These are phyloP conservation scores for Urechis unicinctus DNA, from an alignment of 2,888 invertebrate genomes.

Conservation along the genomic window DNA sequence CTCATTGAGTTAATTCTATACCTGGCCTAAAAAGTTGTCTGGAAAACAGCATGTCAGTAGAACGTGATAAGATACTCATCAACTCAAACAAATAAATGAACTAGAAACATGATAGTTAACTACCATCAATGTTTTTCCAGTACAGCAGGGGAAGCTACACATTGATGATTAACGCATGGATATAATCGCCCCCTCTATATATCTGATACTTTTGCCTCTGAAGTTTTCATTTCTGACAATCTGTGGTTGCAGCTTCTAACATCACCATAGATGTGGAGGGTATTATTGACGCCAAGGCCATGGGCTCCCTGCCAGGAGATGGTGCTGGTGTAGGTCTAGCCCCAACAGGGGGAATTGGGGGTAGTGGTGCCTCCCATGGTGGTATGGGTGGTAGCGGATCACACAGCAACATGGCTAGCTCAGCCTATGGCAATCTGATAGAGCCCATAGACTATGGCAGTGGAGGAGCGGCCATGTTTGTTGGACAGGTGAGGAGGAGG, in stretches of 20 bases:
- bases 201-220: no score
- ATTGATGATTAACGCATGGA: no score
- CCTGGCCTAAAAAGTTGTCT: no score
- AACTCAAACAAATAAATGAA: no score
- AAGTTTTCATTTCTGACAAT: no score
- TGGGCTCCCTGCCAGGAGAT: slow-evolving; percentile 20
- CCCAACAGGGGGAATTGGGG: no score
- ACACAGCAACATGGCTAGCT: slow-evolving; percentile 10
- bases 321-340: slow-evolving; percentile 24
- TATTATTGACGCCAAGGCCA: slow-evolving; percentile 22
- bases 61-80: no score
- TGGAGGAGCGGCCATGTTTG: slow-evolving; percentile 27
- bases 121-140: no score
- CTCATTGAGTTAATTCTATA: not conserved
- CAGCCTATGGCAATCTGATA: slow-evolving; percentile 22
- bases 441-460: slow-evolving; percentile 25
- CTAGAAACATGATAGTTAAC: no score
- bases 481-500: not conserved
- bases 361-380: slow-evolving; percentile 30
- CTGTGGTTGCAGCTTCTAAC: slow-evolving; percentile 29
- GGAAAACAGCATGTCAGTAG: no score
- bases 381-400: slow-evolving; percentile 29
- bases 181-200: no score
- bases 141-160: no score
- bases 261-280: slow-evolving; percentile 31